phyloP scores from a whole-genome alignment of 1,140 invertebrate genomes.

The Ips typographus region DNA sequence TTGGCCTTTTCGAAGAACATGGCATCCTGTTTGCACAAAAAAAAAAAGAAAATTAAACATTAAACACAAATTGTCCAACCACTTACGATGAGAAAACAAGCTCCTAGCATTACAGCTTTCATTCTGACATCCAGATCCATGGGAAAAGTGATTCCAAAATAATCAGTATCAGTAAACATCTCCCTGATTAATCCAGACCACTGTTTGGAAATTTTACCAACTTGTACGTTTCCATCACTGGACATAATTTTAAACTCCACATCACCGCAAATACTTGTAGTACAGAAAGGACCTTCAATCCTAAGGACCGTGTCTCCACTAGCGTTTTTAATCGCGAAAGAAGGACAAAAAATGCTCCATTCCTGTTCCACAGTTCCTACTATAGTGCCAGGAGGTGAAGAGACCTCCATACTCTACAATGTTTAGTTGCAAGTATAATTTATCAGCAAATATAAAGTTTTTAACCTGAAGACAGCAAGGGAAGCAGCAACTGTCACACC shows the following conservation, averaged over 20 bases:
- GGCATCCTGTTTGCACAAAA: slow-evolving; percentile 43
- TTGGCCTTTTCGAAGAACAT: slow-evolving; percentile 48
- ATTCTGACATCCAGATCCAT: slow-evolving; percentile 62
- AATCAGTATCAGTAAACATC: slow-evolving; percentile 63
- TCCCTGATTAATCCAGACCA: slow-evolving; percentile 61
- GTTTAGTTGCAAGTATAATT: background rate
- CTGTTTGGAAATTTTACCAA: slow-evolving; percentile 62
- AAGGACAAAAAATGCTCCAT: slow-evolving; percentile 78
- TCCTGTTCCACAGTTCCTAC: slow-evolving; percentile 82
- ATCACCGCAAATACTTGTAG: slow-evolving; percentile 77
- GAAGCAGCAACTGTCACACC: slow-evolving; percentile 77
- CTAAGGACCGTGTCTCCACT: slow-evolving; percentile 73
- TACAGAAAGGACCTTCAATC: slow-evolving; percentile 84
- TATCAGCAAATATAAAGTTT: background rate
- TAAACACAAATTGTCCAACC: slow-evolving; percentile 1
- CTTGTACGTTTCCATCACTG: slow-evolving; percentile 54
- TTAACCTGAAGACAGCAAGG: slow-evolving; percentile 81
- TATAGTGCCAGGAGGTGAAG: slow-evolving; percentile 68
- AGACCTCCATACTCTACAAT: slow-evolving; percentile 67
- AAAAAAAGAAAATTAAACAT: background rate
- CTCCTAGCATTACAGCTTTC: slow-evolving; percentile 62
- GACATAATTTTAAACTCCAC: slow-evolving; percentile 68
- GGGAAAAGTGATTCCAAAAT: slow-evolving; percentile 63
- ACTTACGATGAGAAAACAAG: slow-evolving; percentile 53
- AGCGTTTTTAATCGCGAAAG: slow-evolving; percentile 77